A percentile compares a stretch with the other conserved stretches of the same genome.
These are phyloP conservation scores for Gallinago undulata DNA, from an alignment of 2,113 vertebrate species.

Conservation along the genomic window DNA sequence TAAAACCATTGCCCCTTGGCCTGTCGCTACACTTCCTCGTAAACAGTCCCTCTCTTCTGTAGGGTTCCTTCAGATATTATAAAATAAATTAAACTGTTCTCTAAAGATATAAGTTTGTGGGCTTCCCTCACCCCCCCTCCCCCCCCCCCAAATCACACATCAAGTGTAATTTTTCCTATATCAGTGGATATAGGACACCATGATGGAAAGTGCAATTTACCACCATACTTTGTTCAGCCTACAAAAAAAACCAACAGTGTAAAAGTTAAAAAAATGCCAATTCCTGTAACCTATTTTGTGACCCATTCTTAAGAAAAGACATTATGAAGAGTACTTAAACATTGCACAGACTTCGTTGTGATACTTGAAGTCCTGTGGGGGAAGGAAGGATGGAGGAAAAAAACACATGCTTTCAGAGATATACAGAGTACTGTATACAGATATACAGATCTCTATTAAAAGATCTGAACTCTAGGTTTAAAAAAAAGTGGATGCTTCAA, in stretches of 20 bases:
- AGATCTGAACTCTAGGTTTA: background rate
- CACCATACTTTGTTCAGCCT: background rate
- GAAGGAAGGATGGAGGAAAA: rapidly evolving
- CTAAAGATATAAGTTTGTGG: background rate
- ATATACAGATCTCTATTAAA: too few relatives aligned
- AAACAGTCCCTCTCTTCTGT: too few relatives aligned
- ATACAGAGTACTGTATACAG: background rate
- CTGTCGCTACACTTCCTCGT: too few relatives aligned
- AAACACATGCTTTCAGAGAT: background rate
- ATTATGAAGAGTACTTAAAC: background rate
- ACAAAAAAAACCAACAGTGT: background rate
- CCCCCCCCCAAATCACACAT: background rate
- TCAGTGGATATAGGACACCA: background rate
- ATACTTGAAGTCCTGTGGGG: background rate
- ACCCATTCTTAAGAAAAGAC: background rate
- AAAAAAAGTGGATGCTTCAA: background rate
- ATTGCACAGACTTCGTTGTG: background rate
- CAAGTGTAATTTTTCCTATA: background rate
- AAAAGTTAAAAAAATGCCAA: background rate
- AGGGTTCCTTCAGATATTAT: too few relatives aligned
- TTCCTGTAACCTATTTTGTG: background rate
- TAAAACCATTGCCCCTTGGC: too few relatives aligned
- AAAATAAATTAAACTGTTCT: background rate
- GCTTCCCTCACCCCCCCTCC: background rate
- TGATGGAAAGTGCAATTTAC: background rate